Evolutionary conservation across 2,888 invertebrate genomes (phyloP), one percentile per base, ranked within the genome.

Genomic region (Tachystola acroxantha): DNA sequence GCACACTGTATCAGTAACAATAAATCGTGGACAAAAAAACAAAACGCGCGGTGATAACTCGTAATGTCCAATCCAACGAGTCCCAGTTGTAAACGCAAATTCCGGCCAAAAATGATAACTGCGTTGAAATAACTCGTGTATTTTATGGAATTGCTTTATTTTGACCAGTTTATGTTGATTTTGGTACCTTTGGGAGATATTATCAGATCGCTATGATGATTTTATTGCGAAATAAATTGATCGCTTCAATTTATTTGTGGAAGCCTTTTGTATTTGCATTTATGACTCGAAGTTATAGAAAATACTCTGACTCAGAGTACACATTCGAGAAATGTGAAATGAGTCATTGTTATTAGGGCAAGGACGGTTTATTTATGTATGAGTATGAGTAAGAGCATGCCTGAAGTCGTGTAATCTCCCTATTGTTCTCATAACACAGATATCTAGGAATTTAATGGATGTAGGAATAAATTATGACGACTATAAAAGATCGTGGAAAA

Each of bases 41-140:
- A 58, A 51, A 54, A 54, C 57, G 45, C 47, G 43, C 55, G 30
- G 37, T 42, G 59, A 68, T 71, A 69, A 64, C 60, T 64, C 56
- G 57, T 53, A 50, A 48, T 59, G 64, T 62, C 66, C 68, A 68
- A 74, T 71, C 73, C 69, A 74, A 79, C 56, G 48, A 57, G 58
- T 63, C 77, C 78, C 75, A 50, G 45, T 58, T 67, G 74, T 49
- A 45, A 59, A 63, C 62, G 66, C 67, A 69, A 71, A 73, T 67
- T 63, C 59, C 51, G 47, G 65, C 72, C 76, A 74, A 77, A 79
- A 78, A 74, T 74, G 76, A 80, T 81, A 81, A 78, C 39, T 32
- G 32, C 33, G 37, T 29, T 40, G 39, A 46, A 48, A 48, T 46
- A 39, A 25, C 25, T 37, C 26, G 30, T 46, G 48, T 46, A 45